Base-by-base conservation (phyloP, 1,140 invertebrate species). In the Polyergus mexicanus region DNA sequence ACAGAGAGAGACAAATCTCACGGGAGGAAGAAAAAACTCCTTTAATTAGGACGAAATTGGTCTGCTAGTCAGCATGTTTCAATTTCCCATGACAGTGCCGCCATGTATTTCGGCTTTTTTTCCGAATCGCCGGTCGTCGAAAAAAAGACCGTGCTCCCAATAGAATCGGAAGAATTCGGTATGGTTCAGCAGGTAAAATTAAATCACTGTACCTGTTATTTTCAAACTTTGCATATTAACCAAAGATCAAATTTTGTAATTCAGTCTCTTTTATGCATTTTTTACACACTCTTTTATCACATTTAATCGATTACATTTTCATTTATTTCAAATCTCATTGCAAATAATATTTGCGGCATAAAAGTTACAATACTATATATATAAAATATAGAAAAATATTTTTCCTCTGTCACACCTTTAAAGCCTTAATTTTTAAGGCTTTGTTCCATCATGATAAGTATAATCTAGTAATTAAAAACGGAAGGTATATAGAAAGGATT, bases 91-190 rank as follows among this genome's bases (percentile, higher is more conserved):
- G 85, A 86, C 85, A 86, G 51, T 68, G 78, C 69, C 58, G 83
- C 87, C 85, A 87, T 88, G 87, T 87, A 87, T 88, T 86, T 86
- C 80, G 86, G 80, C 75, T 88, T 87, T 88, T 88, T 88, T 85
- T 80, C 84, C 77, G 63, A 85, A 86, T 87, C 78, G 80, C 44
- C 63, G 78, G 69, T 71, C 72, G 87, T 69, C 84, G 87, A 80
- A 77, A 84, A 87, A 88, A 78, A 81, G 81, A 54, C 54, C 68
- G 78, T 54, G 68, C 38, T 83, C 78, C 78, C 78, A 83, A 44
- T 60, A 83, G 78, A 47, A 83, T 83, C 78, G 78, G 41, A 83
- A 74, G 54, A 83, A 83, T 74, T 83, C 68, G 54, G 54, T 74
- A 83, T 83, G 78, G 78, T 74, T 47, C 54, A 83, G 78, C 78